Percentiles rank a stretch among this genome's conserved stretches.
These are phyloP conservation scores for Troilus luridus DNA, from an alignment of 2,888 invertebrate species.

Conservation along the genomic window DNA sequence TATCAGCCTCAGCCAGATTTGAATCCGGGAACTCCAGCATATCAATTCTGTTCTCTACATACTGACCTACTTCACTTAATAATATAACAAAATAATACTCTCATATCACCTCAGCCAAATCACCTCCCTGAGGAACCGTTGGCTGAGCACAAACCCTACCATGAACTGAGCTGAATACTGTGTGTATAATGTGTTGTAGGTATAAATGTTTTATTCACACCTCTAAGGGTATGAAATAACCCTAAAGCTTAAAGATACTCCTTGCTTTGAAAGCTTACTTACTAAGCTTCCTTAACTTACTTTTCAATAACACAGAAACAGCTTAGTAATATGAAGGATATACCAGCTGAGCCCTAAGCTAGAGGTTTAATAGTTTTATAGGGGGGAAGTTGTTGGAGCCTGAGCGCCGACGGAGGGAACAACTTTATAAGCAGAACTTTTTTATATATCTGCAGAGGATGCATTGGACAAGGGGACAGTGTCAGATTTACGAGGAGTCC, in stretches of 20 bases:
- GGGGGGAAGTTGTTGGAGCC: not conserved
- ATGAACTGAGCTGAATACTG: too few relatives aligned
- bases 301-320: not conserved
- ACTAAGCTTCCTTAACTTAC: not conserved
- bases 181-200: too few relatives aligned
- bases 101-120: too few relatives aligned
- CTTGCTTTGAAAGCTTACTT: not conserved
- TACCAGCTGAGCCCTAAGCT: not conserved
- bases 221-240: too few relatives aligned
- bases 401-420: not conserved
- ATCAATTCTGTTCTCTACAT: too few relatives aligned
- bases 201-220: too few relatives aligned
- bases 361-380: conserved; percentile 35
- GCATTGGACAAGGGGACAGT: not conserved
- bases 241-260: not conserved
- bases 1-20: too few relatives aligned
- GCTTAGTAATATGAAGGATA: not conserved
- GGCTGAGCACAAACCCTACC: too few relatives aligned
- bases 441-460: conserved; percentile 34
- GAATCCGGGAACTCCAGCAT: too few relatives aligned
- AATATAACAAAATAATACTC: too few relatives aligned
- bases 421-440: conserved; percentile 15
- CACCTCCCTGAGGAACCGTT: too few relatives aligned
- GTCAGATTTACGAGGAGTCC: not conserved
- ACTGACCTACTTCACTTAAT: too few relatives aligned